These are phyloP conservation scores for Heterodera filipjevi DNA, from an alignment of 2,888 invertebrate species.

Conservation along the genomic window DNA sequence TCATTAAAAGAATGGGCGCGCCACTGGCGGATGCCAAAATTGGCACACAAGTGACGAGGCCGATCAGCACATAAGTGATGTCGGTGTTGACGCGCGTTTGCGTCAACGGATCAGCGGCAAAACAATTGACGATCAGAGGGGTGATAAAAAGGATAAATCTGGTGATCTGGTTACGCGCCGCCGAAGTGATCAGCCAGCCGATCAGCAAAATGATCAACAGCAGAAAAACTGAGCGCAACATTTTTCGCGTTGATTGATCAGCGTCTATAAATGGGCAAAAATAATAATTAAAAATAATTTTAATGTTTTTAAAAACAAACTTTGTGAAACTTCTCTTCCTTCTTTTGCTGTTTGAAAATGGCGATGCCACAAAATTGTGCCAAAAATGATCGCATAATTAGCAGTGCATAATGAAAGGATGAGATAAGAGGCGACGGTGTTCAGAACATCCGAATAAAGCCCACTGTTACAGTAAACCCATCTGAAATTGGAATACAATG, in stretches of 20 bases:
- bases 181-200: conserved; percentile 22
- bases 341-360: background rate
- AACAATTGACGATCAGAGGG: background rate
- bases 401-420: background rate
- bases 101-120: background rate
- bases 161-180: background rate
- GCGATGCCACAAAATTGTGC: conserved; percentile 11
- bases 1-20: conserved; percentile 19
- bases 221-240: conserved; percentile 18
- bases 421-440: conserved; percentile 4
- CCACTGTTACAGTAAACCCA: conserved; percentile 19
- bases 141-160: background rate
- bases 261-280: background rate
- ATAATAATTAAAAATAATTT: background rate
- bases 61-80: background rate
- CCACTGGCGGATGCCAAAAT: conserved; percentile 11
- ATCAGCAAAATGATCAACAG: background rate
- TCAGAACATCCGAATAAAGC: conserved; percentile 24
- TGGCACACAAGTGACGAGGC: background rate
- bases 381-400: conserved; percentile 20
- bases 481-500: background rate
- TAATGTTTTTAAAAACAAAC: background rate
- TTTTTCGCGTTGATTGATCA: background rate
- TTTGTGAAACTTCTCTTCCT: background rate
- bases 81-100: background rate